Conservation (phyloP, 2,888 invertebrate genomes). For the Lissocephala sabroskyi region DNA sequence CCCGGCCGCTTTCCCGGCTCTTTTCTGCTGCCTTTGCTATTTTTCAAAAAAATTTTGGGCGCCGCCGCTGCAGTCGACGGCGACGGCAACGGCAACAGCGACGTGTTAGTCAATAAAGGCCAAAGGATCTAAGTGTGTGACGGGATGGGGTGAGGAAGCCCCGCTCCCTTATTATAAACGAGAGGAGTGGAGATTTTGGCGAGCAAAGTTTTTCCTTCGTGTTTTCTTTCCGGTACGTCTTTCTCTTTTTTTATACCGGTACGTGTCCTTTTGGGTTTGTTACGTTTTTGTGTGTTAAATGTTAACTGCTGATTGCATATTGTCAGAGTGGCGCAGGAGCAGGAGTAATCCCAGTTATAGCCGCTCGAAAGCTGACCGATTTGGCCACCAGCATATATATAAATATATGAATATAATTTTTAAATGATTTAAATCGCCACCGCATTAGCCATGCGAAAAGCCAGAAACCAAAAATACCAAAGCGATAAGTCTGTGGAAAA, state of each 20-base stretch:
- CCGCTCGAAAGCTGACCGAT: constrained; percentile 17
- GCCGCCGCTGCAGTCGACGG: background rate
- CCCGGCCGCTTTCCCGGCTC: constrained; percentile 5
- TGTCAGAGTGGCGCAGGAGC: constrained; percentile 32
- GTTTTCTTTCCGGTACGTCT: constrained; percentile 5
- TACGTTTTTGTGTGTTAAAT: constrained; percentile 45
- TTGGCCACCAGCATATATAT: constrained; percentile 33
- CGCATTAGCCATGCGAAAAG: constrained; percentile 3
- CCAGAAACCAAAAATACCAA: constrained; percentile 21
- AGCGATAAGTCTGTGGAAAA: constrained; percentile 29
- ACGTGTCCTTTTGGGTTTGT: constrained; percentile 42
- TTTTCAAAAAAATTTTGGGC: constrained; percentile 14
- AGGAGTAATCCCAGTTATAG: background rate
- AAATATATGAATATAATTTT: background rate
- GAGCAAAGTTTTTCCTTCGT: too few relatives aligned
- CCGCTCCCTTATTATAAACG: too few relatives aligned
- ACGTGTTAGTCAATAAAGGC: constrained; percentile 39
- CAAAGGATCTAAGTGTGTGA: too few relatives aligned
- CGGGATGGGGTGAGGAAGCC: too few relatives aligned
- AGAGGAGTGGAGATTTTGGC: too few relatives aligned
- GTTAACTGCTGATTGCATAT: constrained; percentile 59
- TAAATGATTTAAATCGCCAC: constrained; percentile 17
- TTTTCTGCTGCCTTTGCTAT: constrained; percentile 28
- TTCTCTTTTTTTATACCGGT: constrained; percentile 11
- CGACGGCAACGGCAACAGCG: constrained; percentile 19